Evolutionary conservation across 92 coral and sea anemone species (phyloP).

Genomic region (Meandrina meandrites): DNA sequence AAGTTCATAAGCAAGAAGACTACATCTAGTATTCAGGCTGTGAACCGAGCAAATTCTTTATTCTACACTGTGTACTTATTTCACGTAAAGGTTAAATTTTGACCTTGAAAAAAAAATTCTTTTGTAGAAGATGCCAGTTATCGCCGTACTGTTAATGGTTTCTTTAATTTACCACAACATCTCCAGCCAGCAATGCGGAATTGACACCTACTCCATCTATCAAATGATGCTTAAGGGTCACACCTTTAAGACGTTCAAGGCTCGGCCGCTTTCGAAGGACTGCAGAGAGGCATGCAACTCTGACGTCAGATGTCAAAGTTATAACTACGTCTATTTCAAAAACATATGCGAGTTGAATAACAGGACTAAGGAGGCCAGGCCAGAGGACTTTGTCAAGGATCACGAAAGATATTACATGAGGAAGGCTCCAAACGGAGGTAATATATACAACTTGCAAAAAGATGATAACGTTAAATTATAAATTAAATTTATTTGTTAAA

Average conservation of each 20-base stretch:
- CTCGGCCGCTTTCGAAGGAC: neutral
- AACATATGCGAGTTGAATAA: neutral
- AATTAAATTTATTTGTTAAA: too few species aligned
- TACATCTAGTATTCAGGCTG: too few species aligned
- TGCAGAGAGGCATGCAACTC: neutral
- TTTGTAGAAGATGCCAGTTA: neutral
- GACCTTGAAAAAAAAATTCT: too few species aligned
- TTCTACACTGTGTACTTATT: too few species aligned
- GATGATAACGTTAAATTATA: too few species aligned
- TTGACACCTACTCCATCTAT: neutral
- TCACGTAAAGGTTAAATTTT: too few species aligned
- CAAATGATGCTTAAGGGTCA: conserved; percentile 10
- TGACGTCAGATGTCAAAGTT: neutral
- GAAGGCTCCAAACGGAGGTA: neutral
- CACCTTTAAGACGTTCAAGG: neutral
- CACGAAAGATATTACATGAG: neutral
- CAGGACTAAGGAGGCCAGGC: neutral
- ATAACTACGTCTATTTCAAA: neutral
- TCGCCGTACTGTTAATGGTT: neutral
- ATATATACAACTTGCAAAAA: neutral
- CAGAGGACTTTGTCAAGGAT: neutral
- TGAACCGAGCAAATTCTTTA: too few species aligned
- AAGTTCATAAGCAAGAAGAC: too few species aligned
- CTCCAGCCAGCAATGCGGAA: neutral
- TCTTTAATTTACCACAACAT: neutral